Conservation (phyloP, 2,113 vertebrate species). For the Chaetorhynchus papuensis region DNA sequence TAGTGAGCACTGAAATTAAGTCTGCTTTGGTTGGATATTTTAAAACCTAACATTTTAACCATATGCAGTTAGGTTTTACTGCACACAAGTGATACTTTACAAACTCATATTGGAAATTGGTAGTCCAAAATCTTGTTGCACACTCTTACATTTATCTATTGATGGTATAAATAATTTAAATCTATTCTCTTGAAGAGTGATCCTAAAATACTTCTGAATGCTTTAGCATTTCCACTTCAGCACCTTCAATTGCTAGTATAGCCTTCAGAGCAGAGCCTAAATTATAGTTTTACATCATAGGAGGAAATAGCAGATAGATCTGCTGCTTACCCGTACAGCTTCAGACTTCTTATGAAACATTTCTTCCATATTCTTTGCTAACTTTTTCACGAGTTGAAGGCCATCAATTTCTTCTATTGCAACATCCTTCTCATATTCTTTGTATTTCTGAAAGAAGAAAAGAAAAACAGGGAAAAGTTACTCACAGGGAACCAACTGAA, state of each 20-base stretch:
- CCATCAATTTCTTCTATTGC: slow-evolving; percentile 94
- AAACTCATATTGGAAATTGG: background rate
- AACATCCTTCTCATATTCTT: slow-evolving; percentile 93
- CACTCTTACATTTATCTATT: background rate
- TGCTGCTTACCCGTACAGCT: slow-evolving; percentile 86
- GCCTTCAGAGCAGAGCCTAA: background rate
- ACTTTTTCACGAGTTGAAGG: slow-evolving; percentile 90
- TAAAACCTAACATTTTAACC: background rate
- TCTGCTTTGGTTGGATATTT: background rate
- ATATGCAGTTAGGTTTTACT: background rate
- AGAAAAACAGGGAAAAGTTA: background rate
- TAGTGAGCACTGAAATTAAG: background rate
- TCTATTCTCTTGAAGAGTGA: background rate
- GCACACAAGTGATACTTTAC: background rate
- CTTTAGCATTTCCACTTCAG: background rate
- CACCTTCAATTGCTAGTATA: background rate
- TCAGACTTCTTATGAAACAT: slow-evolving; percentile 98
- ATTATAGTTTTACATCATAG: background rate
- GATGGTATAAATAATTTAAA: background rate
- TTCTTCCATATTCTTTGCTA: slow-evolving; percentile 96
- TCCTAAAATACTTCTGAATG: background rate
- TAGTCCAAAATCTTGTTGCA: background rate
- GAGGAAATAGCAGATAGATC: background rate
- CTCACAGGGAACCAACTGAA: background rate
- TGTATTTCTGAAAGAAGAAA: slow-evolving; percentile 87